Base-by-base conservation (phyloP, 2,797 vertebrate genomes). In the Vultur gryphus region DNA sequence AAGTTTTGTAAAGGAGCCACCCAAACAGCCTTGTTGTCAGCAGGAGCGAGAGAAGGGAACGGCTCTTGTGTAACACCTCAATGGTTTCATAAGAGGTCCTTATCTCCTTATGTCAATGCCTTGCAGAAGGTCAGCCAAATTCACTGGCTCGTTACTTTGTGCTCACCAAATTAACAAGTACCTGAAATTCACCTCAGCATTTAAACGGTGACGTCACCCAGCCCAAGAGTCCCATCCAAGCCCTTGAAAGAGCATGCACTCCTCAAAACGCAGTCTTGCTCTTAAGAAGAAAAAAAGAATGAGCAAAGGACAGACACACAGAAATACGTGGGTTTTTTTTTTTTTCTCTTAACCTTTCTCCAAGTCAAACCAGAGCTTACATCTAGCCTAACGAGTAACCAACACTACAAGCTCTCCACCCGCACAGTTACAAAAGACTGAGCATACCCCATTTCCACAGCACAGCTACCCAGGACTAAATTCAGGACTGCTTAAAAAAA, bases 251-350 rank as follows among this genome's bases (percentile, higher is more conserved):
- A 44, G 37, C 48, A 48, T 4, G 13, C 11, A 0, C 39, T 35
- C n/a, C n/a, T 28, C 54, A 41, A 85, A 79, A 61, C 2, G 0
- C 0, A 0, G 26, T 23, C 57, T n/a, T 48, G 44, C 7, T 54
- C 29, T 28, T 37, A 7, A n/a, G 69, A n/a, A 46, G 28, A 28
- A 39, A 33, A 31, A 71, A 85, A 78, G 37, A n/a, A 80, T 4
- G 15, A 66, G 39, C 9, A 33, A 66, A 62, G 51, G 16, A 51
- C 31, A 72, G 29, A 31, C 41, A 52, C 9, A 5, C 2, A 31
- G 35, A 37, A 87, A 66, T 14, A 20, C 0, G 19, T 37, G 31
- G 54, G 8, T 0, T 31, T 9, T 37, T 49, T 17, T 4, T 1
- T 49, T 59, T 67, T 61, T 24, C 3, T 11, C 35, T 70, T 35